Evolutionary conservation across 2,113 vertebrate genomes (phyloP), one percentile per base, ranked within the genome.

Genomic region (Podarcis raffonei): DNA sequence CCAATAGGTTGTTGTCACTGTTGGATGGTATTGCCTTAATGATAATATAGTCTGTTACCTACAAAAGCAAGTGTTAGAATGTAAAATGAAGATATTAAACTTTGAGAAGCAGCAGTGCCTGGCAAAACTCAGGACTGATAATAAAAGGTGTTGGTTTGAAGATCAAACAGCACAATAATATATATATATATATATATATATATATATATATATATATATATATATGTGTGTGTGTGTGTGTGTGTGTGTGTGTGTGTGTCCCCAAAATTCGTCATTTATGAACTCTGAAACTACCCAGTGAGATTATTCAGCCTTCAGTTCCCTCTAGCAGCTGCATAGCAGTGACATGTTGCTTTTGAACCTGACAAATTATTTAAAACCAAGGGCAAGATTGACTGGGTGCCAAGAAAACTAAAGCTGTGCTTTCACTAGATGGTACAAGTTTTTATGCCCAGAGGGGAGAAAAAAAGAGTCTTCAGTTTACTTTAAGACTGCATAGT

Each of bases 11-110:
- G 30, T 57, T 5, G 42, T 11, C 25, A 84, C 16, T 32, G 16
- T 62, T 72, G 27, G 3, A 13, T 72, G 66, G 15, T 6, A 22
- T 7, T 84, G 25, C 6, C 69, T 0, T n/a, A 32, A 15, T 37
- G 0, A 39, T 57, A 27, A 23, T 53, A 20, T 42, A 0, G 83
- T 94, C 90, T 94, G 92, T 93, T 92, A 78, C 91, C 92, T 90
- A 62, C 32, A 87, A 90, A 81, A 27, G 42, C 16, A 80, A 90
- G 91, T 48, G 0, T 89, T 94, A 89, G 86, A 84, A 91, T 91
- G 91, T 92, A 92, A 89, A 94, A 94, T 94, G 93, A 92, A 94
- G 93, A 94, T 89, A 93, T 35, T 89, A 87, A 86, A 89, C 91
- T 95, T 91, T 84, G 7, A 93, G 87, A 84, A 68, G 79, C 15